Evolutionary conservation across 2,888 invertebrate genomes (phyloP), one percentile per base, ranked within the genome.

Genomic region (Synergus laeviventris): DNA sequence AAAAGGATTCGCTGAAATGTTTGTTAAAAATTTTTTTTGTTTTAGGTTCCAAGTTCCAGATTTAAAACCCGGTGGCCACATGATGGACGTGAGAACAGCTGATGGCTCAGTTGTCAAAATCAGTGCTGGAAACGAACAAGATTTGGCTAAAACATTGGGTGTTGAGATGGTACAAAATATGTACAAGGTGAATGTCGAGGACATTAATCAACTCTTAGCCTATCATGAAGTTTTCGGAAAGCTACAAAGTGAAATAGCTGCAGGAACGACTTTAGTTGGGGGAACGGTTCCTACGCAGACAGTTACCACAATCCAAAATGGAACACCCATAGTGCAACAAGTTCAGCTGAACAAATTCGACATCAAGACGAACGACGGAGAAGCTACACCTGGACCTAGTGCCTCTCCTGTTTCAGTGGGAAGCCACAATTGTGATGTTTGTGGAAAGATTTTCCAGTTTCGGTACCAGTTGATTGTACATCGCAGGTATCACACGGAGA

Each of bases 391-490:
- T 8, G 91, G 91, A 77, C 90, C 91, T 73, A 92, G 92, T 61
- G 94, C 94, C 4, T 94, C 95, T 1, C 92, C 93, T 2, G 93
- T 93, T 2, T 91, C 93, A 18, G 91, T 92, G 39, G 94, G 94
- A 24, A 93, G 93, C 81, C 96, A 97, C 90, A 93, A 95, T 21
- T 97, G 97, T 90, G 96, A 97, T 90, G 94, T 97, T 79, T 97
- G 97, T 86, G 96, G 96, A 74, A 96, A 97, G 91, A 95, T 96
- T 91, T 97, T 97, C 91, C 96, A 96, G 87, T 97, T 95, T 91
- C 94, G 96, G 77, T 97, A 97, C 91, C 97, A 97, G 89, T 93
- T 97, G 78, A 97, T 97, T 86, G 96, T 97, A 60, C 97, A 97
- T 91, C 93, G 96, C 87, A 94, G 97, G 85, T 97, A 97, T 91